phyloP scores from a whole-genome alignment of 1,140 invertebrate genomes.

The Meloidogyne floridensis region DNA sequence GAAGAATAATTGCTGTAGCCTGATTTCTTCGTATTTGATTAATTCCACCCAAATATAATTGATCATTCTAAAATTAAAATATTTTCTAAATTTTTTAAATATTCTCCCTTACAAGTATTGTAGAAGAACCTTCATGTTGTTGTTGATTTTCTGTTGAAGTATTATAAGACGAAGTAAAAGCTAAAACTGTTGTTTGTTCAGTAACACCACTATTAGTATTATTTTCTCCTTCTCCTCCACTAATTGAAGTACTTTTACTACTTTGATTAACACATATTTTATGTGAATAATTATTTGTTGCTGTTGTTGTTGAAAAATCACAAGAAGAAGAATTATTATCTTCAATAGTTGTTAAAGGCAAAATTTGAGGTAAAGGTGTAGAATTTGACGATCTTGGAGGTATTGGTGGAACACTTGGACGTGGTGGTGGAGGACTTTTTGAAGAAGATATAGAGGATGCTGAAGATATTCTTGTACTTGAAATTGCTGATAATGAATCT shows the following conservation, averaged over 20 bases:
- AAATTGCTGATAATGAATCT: background rate
- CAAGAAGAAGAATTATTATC: background rate
- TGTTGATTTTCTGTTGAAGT: conserved; percentile 21
- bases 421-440: conserved; percentile 5
- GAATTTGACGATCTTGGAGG: conserved; percentile 21
- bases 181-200: conserved; percentile 8
- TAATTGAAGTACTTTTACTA: background rate
- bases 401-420: conserved; percentile 18
- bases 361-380: conserved; percentile 10
- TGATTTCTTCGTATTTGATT: conserved; percentile 86
- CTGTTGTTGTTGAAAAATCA: too few relatives aligned
- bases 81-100: background rate
- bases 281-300: background rate
- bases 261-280: background rate
- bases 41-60: conserved; percentile 23
- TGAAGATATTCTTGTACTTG: background rate
- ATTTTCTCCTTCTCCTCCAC: background rate
- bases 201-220: background rate
- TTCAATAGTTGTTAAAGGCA: background rate
- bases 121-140: conserved; percentile 4
- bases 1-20: conserved; percentile 90
- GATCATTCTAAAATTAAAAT: conserved; percentile 18
- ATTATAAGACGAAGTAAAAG: conserved; percentile 7
- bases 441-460: background rate
- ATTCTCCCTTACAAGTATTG: background rate